phyloP scores from a whole-genome alignment of 2,797 vertebrate species.

The Rhynchonycteris naso region DNA sequence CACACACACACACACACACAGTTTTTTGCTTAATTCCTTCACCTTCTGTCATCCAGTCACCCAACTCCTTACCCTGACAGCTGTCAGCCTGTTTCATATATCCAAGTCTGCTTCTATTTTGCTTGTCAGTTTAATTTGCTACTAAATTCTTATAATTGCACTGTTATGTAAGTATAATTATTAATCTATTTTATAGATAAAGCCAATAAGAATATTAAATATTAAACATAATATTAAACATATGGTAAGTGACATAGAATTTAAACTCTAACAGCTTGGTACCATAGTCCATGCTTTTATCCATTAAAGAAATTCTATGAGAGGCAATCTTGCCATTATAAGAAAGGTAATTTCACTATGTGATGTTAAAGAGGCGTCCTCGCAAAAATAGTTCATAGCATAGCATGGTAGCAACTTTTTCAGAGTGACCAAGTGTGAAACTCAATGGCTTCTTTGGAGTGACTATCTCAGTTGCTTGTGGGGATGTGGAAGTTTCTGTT shows the following conservation, averaged over 20 bases:
- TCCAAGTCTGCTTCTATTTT: too few species aligned
- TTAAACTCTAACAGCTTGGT: conserved; percentile 38
- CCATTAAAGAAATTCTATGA: conserved; percentile 10
- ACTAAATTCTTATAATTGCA: neutral
- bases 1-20: too few species aligned
- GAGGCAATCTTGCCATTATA: neutral
- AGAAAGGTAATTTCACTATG: neutral
- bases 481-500: neutral
- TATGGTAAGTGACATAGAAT: neutral
- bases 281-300: neutral
- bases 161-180: neutral
- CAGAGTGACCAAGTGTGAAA: neutral
- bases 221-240: conserved; percentile 39
- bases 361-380: neutral
- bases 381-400: neutral
- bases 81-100: too few species aligned
- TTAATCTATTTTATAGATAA: conserved; percentile 32
- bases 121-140: too few species aligned
- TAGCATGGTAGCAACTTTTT: neutral
- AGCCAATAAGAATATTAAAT: conserved; percentile 26
- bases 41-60: too few species aligned
- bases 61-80: too few species aligned
- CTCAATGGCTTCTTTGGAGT: neutral
- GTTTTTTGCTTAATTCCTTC: too few species aligned
- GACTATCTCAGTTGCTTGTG: neutral